phyloP scores from a whole-genome alignment of 2,797 vertebrate genomes.

The Phoebastria nigripes region DNA sequence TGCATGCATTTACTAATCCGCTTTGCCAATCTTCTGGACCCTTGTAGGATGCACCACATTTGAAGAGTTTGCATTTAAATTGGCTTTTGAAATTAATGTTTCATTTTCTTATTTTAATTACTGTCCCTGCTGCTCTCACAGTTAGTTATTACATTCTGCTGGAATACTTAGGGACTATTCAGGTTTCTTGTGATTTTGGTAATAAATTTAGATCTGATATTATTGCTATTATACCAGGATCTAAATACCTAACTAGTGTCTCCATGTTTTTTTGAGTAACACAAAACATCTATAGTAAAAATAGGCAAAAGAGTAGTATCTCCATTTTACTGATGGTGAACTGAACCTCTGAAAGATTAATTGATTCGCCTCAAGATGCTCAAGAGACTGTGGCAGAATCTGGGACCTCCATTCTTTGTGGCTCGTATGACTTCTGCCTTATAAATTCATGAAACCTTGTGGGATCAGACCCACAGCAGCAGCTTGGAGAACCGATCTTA shows the following conservation, averaged over 20 bases:
- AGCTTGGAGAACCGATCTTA: not conserved
- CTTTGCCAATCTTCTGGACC: constrained; percentile 1
- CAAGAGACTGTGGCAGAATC: not conserved
- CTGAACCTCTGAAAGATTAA: not conserved
- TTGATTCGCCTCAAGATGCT: not conserved
- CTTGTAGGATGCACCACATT: not conserved
- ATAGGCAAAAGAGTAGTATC: not conserved
- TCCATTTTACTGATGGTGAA: not conserved
- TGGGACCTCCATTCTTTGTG: not conserved
- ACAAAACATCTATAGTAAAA: not conserved
- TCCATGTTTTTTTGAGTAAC: not conserved
- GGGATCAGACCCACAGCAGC: not conserved
- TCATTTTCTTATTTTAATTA: constrained; percentile 40
- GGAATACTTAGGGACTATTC: not conserved
- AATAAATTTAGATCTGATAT: not conserved
- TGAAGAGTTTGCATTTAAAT: constrained; percentile 34
- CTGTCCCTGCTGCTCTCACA: not conserved
- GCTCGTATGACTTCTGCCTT: not conserved
- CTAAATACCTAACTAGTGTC: not conserved
- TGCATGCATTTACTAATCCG: constrained; percentile 4
- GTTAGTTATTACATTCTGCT: not conserved
- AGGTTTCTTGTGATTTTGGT: not conserved
- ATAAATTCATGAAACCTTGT: not conserved
- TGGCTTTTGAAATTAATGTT: constrained; percentile 33
- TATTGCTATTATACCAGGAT: not conserved